Base-by-base conservation (phyloP, 2,113 vertebrate species). In the Vulpes lagopus region DNA sequence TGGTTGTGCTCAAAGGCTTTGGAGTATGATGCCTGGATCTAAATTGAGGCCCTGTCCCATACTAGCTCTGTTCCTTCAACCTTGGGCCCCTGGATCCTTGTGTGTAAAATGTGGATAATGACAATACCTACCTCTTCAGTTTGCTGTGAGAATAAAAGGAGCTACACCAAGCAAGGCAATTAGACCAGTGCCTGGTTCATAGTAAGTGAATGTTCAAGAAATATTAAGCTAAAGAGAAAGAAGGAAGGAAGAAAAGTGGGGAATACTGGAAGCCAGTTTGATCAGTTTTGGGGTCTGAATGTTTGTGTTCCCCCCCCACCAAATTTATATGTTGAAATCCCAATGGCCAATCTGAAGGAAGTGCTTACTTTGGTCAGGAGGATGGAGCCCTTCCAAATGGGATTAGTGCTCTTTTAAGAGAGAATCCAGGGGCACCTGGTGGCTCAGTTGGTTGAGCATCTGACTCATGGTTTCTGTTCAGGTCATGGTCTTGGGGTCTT, bases 71-170 rank as follows among this genome's bases (percentile, higher is more conserved):
- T 43, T 84, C 80, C 57, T 78, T 89, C 85, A 59, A 38, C 20
- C 49, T n/a, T 0, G 6, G 32, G 71, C 64, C 43, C 79, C 67
- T 51, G 35, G 30, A 3, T 73, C 27, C 17, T 82, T 32, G 6
- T 15, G 3, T 38, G 11, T 93, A 92, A 92, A 87, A 32, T 8
- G 32, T 49, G 71, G n/a, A 85, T 85, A n/a, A 62, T 79, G 35
- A 88, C 11, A 53, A 81, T 38, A 64, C 38, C 69, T 74, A 35
- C 27, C 38, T 90, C 69, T 60, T 96, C 30, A 53, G 85, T 20
- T 91, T 62, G 27, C 76, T 78, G 7, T 71, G 59, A 95, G 35
- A 80, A 78, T 74, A 94, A 73, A 89, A 86, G 32, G 30, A 93
- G 60, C 20, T 57, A n/a, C 12, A n/a, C 32, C 23, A 51, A 38